These are phyloP conservation scores for Drosophila neoperkinsi DNA, from an alignment of 2,888 invertebrate species.

Conservation along the genomic window DNA sequence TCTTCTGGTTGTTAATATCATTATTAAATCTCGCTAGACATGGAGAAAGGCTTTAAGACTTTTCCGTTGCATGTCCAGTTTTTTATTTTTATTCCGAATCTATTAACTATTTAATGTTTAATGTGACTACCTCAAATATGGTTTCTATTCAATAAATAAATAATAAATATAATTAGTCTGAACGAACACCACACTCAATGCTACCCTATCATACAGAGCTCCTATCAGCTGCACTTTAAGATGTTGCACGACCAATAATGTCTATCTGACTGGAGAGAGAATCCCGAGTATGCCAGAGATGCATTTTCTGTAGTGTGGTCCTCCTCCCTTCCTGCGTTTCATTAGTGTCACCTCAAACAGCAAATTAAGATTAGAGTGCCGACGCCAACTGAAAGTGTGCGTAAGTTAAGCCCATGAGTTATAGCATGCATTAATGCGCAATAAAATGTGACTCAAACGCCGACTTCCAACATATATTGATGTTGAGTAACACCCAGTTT, in stretches of 20 bases:
- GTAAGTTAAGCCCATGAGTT: constrained; percentile 71
- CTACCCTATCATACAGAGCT: not conserved
- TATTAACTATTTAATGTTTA: not conserved
- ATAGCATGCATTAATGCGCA: constrained; percentile 79
- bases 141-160: not conserved
- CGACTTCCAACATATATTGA: constrained; percentile 16
- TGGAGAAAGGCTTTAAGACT: not conserved
- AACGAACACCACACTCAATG: not conserved
- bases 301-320: constrained; percentile 14
- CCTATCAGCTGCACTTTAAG: constrained; percentile 48
- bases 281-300: constrained; percentile 11
- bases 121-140: not conserved
- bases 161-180: not conserved
- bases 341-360: constrained; percentile 75
- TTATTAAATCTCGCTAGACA: not conserved
- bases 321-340: constrained; percentile 44
- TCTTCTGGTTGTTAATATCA: constrained; percentile 1
- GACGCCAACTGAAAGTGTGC: constrained; percentile 57
- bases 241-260: constrained; percentile 67
- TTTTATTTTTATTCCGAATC: not conserved
- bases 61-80: not conserved
- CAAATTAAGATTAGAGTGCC: constrained; percentile 65
- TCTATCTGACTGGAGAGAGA: constrained; percentile 46
- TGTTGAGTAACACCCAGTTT: constrained; percentile 7
- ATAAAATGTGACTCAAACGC: constrained; percentile 35